Base-by-base conservation (phyloP, 2,113 vertebrate species). In the Rhea pennata region DNA sequence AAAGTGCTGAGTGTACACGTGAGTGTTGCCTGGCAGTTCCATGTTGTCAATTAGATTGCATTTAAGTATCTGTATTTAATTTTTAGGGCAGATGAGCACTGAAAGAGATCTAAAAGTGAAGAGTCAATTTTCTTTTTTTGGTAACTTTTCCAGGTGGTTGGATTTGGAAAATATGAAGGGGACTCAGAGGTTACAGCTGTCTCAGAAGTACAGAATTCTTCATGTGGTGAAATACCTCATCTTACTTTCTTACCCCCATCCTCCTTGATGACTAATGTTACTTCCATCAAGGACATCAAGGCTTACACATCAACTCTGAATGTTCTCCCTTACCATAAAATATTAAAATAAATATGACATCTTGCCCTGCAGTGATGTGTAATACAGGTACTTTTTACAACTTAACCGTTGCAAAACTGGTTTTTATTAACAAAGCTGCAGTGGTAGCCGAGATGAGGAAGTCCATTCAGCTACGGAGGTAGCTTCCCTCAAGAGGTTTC, bases 1-100 rank as follows among this genome's bases (percentile, higher is more conserved):
- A 99, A 98, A 97, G 98, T 98, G 95, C 99, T 99, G 83, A 99
- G 99, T 3, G 98, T 99, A 2, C 99, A 99, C 0, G 99, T 99
- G 90, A 98, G 99, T 98, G 72, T 64, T 24, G 26, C 29, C 22
- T 19, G 48, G 5, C 66, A 39, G 62, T 71, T 27, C 42, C 1
- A 0, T 13, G 27, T 2, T 42, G 22, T 6, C 9, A 9, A 36
- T n/a, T 51, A 23, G 83, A 21, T 46, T 74, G 22, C 53, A 33
- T 24, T 65, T 39, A n/a, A 70, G 9, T 40, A 17, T 10, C 29
- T 66, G 76, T 40, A 17, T 10, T 26, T 66, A 79, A 75, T 14
- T 44, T 50, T 31, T 14, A 56, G 67, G 29, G 24, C 54, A 80
- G 36, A 36, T 36, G 33, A 78, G 24, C 61, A 27, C 0, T 19